Base-by-base conservation (phyloP, 2,113 vertebrate genomes). In the Notothenia rossii region DNA sequence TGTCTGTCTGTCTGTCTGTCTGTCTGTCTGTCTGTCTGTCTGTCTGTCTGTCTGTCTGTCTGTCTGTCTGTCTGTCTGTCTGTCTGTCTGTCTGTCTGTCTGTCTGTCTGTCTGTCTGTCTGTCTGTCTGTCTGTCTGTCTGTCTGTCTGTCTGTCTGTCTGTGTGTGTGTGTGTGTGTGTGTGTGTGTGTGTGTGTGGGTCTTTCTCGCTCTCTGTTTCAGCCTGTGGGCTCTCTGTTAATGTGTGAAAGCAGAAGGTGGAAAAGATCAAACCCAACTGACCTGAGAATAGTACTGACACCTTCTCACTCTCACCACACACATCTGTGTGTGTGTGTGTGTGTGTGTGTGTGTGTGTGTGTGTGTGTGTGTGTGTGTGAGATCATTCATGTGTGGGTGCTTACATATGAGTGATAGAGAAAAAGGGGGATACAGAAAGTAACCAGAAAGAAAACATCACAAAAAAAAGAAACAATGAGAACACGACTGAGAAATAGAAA, bases 191-290 rank as follows among this genome's bases (percentile, higher is more conserved):
- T 66, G 6, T 54, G 10, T 66, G 3, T 56, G 11, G 59, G 8
- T 29, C 25, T 77, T 13, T 40, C 43, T 81, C 20, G 4, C 79
- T 83, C 69, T 89, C 63, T 85, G 82, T 86, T 90, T 86, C 83
- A 84, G 88, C 88, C 89, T 74, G 75, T 48, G 9, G 91, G 86
- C 77, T 79, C 87, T 74, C 81, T 86, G 85, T 83, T 87, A 91
- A 93, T 88, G 92, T 92, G 92, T 85, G 91, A 93, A 93, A 86
- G 89, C 90, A 93, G 87, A 86, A 91, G 89, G 89, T 93, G 90
- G 90, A 93, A 93, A 88, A 88, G 89, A 92, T 94, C 88, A 92
- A 92, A 89, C 80, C 88, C 82, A 89, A 88, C 88, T 89, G 89
- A 88, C 89, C 91, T 91, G 91, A 89, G 93, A 92, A 90, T 77